These are phyloP conservation scores for Chaetorhynchus papuensis DNA, from an alignment of 2,113 vertebrate species.

Conservation along the genomic window DNA sequence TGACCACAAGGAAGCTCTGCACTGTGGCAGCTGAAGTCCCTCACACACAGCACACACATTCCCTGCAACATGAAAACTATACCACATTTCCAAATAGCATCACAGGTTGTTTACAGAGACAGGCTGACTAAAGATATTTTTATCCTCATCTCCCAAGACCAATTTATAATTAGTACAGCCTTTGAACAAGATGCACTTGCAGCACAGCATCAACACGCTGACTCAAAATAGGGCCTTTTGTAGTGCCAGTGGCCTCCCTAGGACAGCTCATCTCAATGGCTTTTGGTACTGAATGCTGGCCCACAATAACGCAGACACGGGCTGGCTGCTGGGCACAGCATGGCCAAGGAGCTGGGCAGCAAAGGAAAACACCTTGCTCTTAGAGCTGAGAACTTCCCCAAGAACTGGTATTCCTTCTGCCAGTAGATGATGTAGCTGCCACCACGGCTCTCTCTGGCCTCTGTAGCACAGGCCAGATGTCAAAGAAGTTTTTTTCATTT, in stretches of 20 bases:
- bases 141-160: constrained; percentile 21
- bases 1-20: neutral
- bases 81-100: constrained; percentile 2
- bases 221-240: neutral
- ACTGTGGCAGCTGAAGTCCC: neutral
- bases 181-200: constrained; percentile 22
- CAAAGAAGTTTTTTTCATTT: neutral
- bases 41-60: neutral
- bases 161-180: constrained; percentile 48
- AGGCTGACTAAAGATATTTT: constrained; percentile 27
- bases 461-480: rapidly evolving
- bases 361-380: neutral
- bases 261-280: neutral
- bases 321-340: rapidly evolving
- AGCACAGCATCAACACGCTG: neutral
- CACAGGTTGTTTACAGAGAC: constrained; percentile 46
- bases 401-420: neutral
- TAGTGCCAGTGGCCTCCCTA: neutral
- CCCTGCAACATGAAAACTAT: neutral
- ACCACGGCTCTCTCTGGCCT: neutral
- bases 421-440: rapidly evolving
- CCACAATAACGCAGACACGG: rapidly evolving
- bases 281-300: neutral
- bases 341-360: neutral
- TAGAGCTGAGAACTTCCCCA: neutral